Percentiles rank a stretch among this genome's conserved stretches.
Evolutionary conservation across 2,888 invertebrate species (phyloP).

Genomic region (Apotomis turbidana): DNA sequence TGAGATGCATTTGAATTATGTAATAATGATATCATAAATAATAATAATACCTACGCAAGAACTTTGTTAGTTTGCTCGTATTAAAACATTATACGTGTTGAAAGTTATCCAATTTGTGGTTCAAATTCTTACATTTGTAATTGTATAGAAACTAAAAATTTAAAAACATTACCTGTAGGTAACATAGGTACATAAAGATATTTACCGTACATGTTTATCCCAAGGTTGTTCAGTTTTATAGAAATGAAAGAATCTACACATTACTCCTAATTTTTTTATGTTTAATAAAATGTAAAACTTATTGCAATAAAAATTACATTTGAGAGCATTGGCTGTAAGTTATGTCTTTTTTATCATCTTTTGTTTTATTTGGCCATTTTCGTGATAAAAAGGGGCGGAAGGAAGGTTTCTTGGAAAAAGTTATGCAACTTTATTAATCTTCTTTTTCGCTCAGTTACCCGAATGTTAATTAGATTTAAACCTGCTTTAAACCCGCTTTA

Average conservation of each 20-base stretch:
- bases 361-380: neutral
- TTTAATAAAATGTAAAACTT: conserved; percentile 4
- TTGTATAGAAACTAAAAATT: too few relatives aligned
- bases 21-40: conserved; percentile 16
- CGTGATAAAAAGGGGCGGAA: neutral
- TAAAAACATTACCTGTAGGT: too few relatives aligned
- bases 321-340: conserved; percentile 2
- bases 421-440: neutral
- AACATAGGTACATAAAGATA: too few relatives aligned
- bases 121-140: too few relatives aligned
- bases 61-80: neutral
- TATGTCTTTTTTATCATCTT: conserved; percentile 7
- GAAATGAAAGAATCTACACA: too few relatives aligned
- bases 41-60: neutral
- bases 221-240: too few relatives aligned
- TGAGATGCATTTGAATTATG: conserved; percentile 29
- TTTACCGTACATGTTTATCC: too few relatives aligned
- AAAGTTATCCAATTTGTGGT: too few relatives aligned
- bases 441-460: neutral
- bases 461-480: too few relatives aligned
- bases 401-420: neutral
- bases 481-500: too few relatives aligned
- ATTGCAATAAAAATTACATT: conserved; percentile 13
- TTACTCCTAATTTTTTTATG: too few relatives aligned
- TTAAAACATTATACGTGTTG: too few relatives aligned